Percentiles rank a stretch among this genome's conserved stretches.
phyloP scores from a whole-genome alignment of 2,797 vertebrate genomes.

The Oreortyx pictus region DNA sequence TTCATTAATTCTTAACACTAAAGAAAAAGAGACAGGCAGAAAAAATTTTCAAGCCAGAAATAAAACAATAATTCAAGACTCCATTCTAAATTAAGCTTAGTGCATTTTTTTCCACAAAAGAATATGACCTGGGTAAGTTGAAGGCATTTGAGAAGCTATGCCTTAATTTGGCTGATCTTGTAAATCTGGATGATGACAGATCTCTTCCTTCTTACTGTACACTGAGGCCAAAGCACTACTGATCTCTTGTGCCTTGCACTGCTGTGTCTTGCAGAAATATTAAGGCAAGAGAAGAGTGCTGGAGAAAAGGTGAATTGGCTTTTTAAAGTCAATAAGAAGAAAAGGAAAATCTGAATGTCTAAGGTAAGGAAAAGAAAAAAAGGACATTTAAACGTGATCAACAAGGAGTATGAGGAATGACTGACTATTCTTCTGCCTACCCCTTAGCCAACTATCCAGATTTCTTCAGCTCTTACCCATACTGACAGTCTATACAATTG shows the following conservation, averaged over 20 bases:
- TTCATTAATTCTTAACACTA: not conserved
- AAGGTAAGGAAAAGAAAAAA: not conserved
- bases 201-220: not conserved
- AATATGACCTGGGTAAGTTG: not conserved
- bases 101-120: not conserved
- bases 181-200: not conserved
- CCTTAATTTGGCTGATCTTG: not conserved
- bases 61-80: not conserved
- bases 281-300: not conserved
- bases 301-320: not conserved
- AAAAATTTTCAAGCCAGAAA: not conserved
- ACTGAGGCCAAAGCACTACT: not conserved
- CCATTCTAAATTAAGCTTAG: not conserved
- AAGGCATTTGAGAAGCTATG: not conserved
- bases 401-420: not conserved
- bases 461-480: not conserved
- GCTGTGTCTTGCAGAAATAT: not conserved
- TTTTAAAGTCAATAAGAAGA: not conserved
- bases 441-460: not conserved
- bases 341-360: not conserved
- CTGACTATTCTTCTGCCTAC: not conserved
- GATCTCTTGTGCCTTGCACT: not conserved
- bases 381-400: not conserved
- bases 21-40: not conserved
- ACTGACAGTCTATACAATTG: not conserved